Evolutionary conservation across 1,140 invertebrate genomes (phyloP).

Genomic region (Saxidomus purpurata): DNA sequence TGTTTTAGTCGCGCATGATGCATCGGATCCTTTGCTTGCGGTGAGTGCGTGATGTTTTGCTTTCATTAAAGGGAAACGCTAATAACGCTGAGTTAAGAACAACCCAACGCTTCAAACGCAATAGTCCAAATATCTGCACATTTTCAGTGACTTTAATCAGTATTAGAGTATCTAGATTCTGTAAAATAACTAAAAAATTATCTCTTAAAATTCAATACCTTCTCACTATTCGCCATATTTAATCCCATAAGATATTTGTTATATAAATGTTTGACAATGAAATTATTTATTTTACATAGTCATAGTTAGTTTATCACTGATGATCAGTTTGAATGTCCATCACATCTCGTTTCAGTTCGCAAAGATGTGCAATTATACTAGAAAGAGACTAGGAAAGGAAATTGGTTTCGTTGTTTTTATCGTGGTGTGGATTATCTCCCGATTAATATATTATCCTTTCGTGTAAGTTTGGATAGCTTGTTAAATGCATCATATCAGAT

Average conservation of each 20-base stretch:
- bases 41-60: constrained; percentile 86
- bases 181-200: no score
- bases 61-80: no score
- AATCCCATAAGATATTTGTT: no score
- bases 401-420: constrained; percentile 89
- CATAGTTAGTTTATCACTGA: no score
- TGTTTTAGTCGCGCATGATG: constrained; percentile 96
- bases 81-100: no score
- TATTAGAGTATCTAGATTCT: no score
- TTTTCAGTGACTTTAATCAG: background rate
- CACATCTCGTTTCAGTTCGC: constrained; percentile 88
- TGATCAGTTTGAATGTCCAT: no score
- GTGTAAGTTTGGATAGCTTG: constrained; percentile 75
- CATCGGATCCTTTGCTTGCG: constrained; percentile 97
- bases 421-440: constrained; percentile 73
- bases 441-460: constrained; percentile 90
- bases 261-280: no score
- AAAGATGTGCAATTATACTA: constrained; percentile 97
- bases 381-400: constrained; percentile 95
- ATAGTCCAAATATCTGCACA: background rate
- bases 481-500: background rate
- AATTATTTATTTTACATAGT: no score
- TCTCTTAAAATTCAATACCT: no score
- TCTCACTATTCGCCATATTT: no score
- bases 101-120: background rate